Evolutionary conservation across 2,113 vertebrate genomes (phyloP), one percentile per base, ranked within the genome.

Genomic region (Helogale parvula): DNA sequence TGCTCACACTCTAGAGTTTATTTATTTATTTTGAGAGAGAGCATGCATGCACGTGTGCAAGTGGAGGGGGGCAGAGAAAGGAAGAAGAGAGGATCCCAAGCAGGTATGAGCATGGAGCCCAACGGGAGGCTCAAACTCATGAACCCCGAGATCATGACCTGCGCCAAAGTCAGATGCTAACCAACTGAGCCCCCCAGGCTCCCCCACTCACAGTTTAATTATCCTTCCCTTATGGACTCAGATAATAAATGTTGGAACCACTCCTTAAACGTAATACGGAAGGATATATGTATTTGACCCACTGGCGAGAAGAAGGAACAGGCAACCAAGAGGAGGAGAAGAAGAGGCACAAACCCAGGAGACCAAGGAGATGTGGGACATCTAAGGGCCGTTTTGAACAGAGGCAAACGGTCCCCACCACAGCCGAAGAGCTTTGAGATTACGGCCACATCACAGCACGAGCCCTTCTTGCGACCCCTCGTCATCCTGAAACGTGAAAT

Each of bases 381-480:
- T 4, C 7, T 0, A 17, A 63, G n/a, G 47, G 41, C 68, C 54
- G 14, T 8, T n/a, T 19, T 7, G 29, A 81, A 76, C 5, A 81
- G 79, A 77, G 83, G 9, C 38, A 3, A 63, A n/a, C 1, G 1
- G 41, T 38, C 77, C 47, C 47, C 16, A 12, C 11, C 21, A 57
- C 1, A 33, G 45, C 38, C 13, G n/a, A 16, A 45, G 25, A 38
- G 71, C 38, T 7, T 25, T 2, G 1, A 15, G 57, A 7, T 33
- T 15, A 8, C 0, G 4, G 13, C 33, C 5, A 15, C 3, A 3
- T 3, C 9, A n/a, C 33, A 50, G 14, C 10, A 27, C 23, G 2
- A n/a, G 6, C 38, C 38, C 5, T 57, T 21, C 60, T 11, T 11
- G 8, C 38, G 2, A 4, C 0, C 31, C 16, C 38, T 1, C 2